Percentiles rank a stretch among this genome's conserved stretches.
Evolutionary conservation across 2,888 invertebrate species (phyloP).

Genomic region (Coelopa pilipes): DNA sequence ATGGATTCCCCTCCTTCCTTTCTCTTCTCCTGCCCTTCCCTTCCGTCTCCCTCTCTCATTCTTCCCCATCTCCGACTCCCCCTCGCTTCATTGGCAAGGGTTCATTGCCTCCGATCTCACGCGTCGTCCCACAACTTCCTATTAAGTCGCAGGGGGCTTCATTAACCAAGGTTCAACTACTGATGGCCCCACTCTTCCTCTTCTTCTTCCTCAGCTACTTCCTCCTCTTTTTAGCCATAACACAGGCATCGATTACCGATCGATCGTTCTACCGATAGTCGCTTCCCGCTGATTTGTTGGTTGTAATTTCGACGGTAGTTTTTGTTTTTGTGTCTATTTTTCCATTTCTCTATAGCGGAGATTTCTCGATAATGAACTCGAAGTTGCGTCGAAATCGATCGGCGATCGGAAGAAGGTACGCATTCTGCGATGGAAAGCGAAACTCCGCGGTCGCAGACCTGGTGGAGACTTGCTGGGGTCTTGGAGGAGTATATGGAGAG

Average conservation of each 20-base stretch:
- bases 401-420: no score
- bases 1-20: no score
- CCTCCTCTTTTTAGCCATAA: neutral
- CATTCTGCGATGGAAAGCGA: neutral
- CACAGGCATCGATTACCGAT: slow-evolving; percentile 4
- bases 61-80: no score
- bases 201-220: neutral
- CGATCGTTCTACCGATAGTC: neutral
- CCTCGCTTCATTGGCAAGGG: no score
- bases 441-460: neutral
- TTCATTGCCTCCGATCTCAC: no score
- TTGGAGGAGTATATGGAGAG: no score
- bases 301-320: slow-evolving; percentile 6
- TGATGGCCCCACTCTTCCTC: neutral
- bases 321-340: no score
- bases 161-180: neutral
- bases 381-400: neutral
- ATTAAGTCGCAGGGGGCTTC: neutral
- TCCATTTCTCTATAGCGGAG: neutral
- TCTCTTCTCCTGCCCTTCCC: no score
- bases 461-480: no score
- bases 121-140: no score
- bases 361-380: neutral
- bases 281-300: slow-evolving; percentile 24
- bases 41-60: no score